Percentiles rank a stretch among this genome's conserved stretches.
Conservation (phyloP, 2,888 invertebrate species). For the Leptura quadrifasciata region DNA sequence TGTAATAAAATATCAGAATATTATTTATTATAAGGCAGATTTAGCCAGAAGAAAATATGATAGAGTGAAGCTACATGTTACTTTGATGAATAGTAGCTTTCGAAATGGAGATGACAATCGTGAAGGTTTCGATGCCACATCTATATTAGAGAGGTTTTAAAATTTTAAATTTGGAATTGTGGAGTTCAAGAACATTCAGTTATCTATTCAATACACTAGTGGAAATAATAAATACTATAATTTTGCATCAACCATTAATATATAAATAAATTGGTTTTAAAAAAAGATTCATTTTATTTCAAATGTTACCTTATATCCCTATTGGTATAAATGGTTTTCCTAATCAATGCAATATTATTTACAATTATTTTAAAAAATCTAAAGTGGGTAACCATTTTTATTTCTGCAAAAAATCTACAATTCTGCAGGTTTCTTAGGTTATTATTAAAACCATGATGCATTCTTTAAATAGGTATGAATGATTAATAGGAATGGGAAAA, state of each 20-base stretch:
- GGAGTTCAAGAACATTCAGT: slow-evolving; percentile 80
- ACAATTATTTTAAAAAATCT: too few relatives aligned
- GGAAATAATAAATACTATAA: slow-evolving; percentile 80
- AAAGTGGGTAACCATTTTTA: too few relatives aligned
- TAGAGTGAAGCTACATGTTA: slow-evolving; percentile 89
- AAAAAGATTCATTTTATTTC: background rate
- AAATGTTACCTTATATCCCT: background rate
- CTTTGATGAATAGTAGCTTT: slow-evolving; percentile 86
- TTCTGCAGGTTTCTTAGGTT: too few relatives aligned
- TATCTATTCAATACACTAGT: slow-evolving; percentile 80
- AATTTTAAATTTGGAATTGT: slow-evolving; percentile 84
- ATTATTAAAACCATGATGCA: too few relatives aligned
- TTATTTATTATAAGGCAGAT: slow-evolving; percentile 78
- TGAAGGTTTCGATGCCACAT: slow-evolving; percentile 80
- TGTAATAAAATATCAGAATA: slow-evolving; percentile 78
- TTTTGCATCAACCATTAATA: slow-evolving; percentile 65
- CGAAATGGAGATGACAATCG: slow-evolving; percentile 69
- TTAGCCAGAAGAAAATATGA: slow-evolving; percentile 76
- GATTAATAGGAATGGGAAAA: too few relatives aligned
- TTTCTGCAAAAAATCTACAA: too few relatives aligned
- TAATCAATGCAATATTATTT: background rate
- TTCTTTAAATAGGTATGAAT: too few relatives aligned
- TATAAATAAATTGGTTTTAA: slow-evolving; percentile 41
- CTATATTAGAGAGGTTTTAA: slow-evolving; percentile 80
- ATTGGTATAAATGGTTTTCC: background rate